phyloP scores from a whole-genome alignment of 2,888 invertebrate species.

The Toxonevra muliebris region DNA sequence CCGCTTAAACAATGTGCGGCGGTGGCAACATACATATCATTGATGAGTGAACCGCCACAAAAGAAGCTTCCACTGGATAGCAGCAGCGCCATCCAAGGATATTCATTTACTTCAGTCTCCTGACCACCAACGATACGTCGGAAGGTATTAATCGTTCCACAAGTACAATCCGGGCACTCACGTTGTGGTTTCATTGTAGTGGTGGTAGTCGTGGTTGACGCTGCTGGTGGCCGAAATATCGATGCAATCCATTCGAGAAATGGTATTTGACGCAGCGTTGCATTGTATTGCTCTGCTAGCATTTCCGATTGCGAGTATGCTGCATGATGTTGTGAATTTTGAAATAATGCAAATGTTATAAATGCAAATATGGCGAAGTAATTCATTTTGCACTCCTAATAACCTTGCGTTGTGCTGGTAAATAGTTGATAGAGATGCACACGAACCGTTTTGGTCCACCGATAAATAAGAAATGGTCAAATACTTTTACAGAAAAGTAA shows the following conservation, averaged over 20 bases:
- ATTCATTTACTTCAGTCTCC: conserved; percentile 76
- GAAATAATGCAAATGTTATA: too few species aligned
- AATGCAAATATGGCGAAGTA: too few species aligned
- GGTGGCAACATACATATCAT: conserved; percentile 77
- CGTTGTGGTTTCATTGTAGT: conserved; percentile 40
- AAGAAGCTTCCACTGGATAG: conserved; percentile 70
- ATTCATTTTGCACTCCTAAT: too few species aligned
- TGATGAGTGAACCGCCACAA: conserved; percentile 80
- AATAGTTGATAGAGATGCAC: neutral
- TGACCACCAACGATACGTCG: conserved; percentile 82
- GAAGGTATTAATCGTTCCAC: conserved; percentile 74
- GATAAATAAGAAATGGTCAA: conserved; percentile 14
- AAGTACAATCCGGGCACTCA: conserved; percentile 63
- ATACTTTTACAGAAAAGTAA: neutral
- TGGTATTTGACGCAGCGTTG: conserved; percentile 45
- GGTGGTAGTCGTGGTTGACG: conserved; percentile 27
- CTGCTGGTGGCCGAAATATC: conserved; percentile 45
- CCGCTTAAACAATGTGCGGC: conserved; percentile 80
- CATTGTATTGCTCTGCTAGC: neutral
- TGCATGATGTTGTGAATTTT: neutral
- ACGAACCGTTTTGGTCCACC: conserved; percentile 19
- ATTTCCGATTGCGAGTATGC: neutral
- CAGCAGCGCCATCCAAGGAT: conserved; percentile 77
- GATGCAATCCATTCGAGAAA: conserved; percentile 55
- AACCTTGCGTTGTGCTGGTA: too few species aligned